Evolutionary conservation across 1,140 invertebrate genomes (phyloP).

Genomic region (Cephus cinctus): DNA sequence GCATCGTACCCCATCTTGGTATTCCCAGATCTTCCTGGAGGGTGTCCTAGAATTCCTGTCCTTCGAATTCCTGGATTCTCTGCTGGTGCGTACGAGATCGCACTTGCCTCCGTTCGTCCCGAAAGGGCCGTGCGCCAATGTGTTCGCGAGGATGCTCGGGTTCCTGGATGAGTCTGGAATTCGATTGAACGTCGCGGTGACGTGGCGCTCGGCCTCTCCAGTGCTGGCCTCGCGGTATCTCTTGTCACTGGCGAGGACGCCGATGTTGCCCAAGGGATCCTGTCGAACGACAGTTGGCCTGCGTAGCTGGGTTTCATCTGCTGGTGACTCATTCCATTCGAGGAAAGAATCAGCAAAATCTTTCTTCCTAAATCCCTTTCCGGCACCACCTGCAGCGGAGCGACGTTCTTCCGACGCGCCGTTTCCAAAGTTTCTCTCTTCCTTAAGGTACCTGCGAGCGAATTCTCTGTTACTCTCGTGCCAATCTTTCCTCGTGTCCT

Average conservation of each 20-base stretch:
- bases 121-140: too few relatives aligned
- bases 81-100: neutral
- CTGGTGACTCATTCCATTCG: too few relatives aligned
- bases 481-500: conserved; percentile 28
- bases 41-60: conserved; percentile 30
- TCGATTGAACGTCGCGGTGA: too few relatives aligned
- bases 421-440: conserved; percentile 28
- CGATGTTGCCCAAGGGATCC: neutral
- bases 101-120: neutral
- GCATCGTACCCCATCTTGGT: conserved; percentile 47
- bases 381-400: neutral
- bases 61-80: conserved; percentile 10
- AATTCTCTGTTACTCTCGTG: conserved; percentile 41
- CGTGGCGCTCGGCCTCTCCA: too few relatives aligned
- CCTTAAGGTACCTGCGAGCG: conserved; percentile 27
- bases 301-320: neutral
- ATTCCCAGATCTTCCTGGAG: conserved; percentile 41
- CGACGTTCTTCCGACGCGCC: neutral
- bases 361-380: neutral
- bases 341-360: too few relatives aligned
- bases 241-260: neutral
- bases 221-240: too few relatives aligned
- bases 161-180: too few relatives aligned
- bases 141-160: neutral
- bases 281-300: too few relatives aligned